Conservation (phyloP, 1,140 invertebrate species). For the Grapholita molesta region DNA sequence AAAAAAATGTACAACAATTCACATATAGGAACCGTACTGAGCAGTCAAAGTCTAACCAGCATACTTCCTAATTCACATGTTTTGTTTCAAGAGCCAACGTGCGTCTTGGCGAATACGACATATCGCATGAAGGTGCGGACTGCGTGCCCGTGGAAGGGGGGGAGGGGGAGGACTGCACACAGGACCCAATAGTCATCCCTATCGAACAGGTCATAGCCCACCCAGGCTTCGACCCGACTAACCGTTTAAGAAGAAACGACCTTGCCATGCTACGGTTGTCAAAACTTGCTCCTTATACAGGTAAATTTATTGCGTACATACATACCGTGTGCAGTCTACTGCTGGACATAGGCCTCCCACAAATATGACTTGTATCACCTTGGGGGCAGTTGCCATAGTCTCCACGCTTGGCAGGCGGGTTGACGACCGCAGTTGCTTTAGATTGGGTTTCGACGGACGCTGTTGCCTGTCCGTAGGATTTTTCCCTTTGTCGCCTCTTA, state of each 20-base stretch:
- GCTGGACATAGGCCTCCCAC: no score
- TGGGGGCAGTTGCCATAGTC: no score
- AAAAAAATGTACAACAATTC: no score
- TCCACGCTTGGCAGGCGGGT: no score
- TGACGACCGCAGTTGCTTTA: no score
- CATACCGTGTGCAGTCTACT: no score
- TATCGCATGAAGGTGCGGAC: background rate
- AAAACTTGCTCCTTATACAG: background rate
- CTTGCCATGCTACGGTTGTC: background rate
- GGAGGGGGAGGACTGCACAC: background rate
- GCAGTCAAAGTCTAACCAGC: no score
- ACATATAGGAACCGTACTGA: no score
- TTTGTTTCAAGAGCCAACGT: background rate
- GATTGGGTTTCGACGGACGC: no score
- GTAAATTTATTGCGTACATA: background rate
- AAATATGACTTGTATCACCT: no score
- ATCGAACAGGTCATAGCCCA: background rate
- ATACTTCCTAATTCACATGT: background rate
- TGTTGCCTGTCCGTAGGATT: no score
- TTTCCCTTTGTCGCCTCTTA: no score
- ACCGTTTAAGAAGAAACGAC: background rate
- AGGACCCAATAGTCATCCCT: background rate
- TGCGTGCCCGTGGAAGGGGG: background rate
- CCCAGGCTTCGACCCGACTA: background rate
- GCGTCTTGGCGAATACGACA: constrained; percentile 3